These are phyloP conservation scores for Cochlearius cochlearius DNA, from an alignment of 2,113 vertebrate genomes.

Conservation along the genomic window DNA sequence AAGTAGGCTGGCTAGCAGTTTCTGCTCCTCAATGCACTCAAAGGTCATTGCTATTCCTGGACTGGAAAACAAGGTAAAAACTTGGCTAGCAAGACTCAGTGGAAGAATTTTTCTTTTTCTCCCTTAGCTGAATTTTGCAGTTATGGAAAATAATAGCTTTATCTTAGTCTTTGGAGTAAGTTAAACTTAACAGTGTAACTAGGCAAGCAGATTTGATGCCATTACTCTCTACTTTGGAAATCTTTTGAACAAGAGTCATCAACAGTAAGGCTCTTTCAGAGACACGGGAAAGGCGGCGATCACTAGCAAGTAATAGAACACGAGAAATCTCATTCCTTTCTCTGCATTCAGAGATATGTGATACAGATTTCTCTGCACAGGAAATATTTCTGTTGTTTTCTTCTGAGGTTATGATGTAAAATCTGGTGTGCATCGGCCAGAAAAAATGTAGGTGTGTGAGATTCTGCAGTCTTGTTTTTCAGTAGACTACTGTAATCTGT, in stretches of 20 bases:
- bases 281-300: background rate
- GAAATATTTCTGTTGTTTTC: background rate
- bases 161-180: background rate
- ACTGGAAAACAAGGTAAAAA: constrained; percentile 32
- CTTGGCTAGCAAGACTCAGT: background rate
- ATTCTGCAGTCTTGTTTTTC: background rate
- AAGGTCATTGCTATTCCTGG: constrained; percentile 52
- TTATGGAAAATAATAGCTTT: background rate
- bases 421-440: background rate
- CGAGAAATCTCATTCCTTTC: background rate
- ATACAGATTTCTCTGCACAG: background rate
- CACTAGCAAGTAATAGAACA: background rate
- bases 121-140: background rate
- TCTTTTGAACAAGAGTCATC: background rate
- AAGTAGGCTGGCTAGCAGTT: background rate
- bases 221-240: background rate
- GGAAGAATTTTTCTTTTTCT: background rate
- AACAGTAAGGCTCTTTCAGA: background rate
- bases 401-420: background rate
- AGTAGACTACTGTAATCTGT: background rate
- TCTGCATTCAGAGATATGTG: background rate
- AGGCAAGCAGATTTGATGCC: background rate
- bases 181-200: background rate
- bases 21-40: background rate
- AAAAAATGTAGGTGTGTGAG: background rate